Base-by-base conservation (phyloP, 2,888 invertebrate genomes). In the Lasioglossum malachurum region DNA sequence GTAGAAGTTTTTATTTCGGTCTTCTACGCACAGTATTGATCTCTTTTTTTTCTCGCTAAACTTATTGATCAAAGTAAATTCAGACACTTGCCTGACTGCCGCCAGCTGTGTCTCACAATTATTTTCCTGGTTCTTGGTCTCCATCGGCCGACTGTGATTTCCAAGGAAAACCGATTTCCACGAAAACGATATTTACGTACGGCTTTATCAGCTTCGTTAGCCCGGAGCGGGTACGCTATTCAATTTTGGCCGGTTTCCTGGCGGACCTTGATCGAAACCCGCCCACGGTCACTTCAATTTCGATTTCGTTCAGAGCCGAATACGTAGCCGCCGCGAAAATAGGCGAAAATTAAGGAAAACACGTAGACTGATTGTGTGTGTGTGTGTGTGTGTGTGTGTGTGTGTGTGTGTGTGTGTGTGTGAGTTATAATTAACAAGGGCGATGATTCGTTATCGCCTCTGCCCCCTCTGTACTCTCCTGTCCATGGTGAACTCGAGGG, bases 161-260 rank as follows among this genome's bases (percentile, higher is more conserved):
- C 78, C 71, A 31, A 57, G 44, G 60, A 60, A 41, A 72, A 27
- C 2, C 82, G 79, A 72, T 84, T 72, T 69, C 81, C 82, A 31
- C 74, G 60, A 60, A 46, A 79, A 82, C 75, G 82, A 82, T 84
- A 87, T 87, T 88, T 82, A 84, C 88, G 83, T 78, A 73, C 60
- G 60, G 72, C 72, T 88, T 84, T 83, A 82, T 88, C 89, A 69
- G 85, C 49, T 85, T 88, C 78, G 87, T 88, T 87, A 80, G 79
- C n/a, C 57, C 79, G 41, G 41, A n/a, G 69, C 77, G 72, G 74
- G 53, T 46, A 35, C 53, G 72, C 80, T 67, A 81, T 89, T 80
- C 90, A 87, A 91, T 91, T 84, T 89, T 78, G 84, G 16, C 49
- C 69, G 79, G 80, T 80, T 90, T 90, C 90, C 90, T 89, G 90